A percentile compares a stretch with the other conserved stretches of the same genome.
Evolutionary conservation across 2,797 vertebrate species (phyloP).

Genomic region (Hemibagrus guttatus): DNA sequence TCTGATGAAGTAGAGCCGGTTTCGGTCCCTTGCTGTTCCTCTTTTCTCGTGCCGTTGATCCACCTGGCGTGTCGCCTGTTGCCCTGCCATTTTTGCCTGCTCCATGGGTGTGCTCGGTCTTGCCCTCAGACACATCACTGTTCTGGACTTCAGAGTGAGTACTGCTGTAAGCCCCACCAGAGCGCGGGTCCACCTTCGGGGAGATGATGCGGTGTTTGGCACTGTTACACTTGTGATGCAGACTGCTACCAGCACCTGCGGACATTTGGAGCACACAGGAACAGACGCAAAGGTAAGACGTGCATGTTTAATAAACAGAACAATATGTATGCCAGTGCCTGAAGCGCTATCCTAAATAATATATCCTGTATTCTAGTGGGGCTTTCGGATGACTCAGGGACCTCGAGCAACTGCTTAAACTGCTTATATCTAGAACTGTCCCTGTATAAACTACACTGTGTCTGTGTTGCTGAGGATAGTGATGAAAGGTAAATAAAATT

Average conservation of each 20-base stretch:
- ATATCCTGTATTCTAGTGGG: neutral
- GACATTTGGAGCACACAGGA: constrained; percentile 37
- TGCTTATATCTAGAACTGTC: neutral
- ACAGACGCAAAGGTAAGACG: constrained; percentile 14
- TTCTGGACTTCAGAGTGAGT: constrained; percentile 95
- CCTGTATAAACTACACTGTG: neutral
- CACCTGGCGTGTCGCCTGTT: constrained; percentile 57
- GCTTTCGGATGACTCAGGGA: neutral
- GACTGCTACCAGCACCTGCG: constrained; percentile 94
- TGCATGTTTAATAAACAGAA: neutral
- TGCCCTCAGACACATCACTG: constrained; percentile 98
- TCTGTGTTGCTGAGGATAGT: neutral
- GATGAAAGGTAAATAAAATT: neutral
- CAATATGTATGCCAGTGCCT: neutral
- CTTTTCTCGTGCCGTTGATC: constrained; percentile 79
- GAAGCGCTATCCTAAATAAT: neutral
- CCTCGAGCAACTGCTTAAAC: neutral
- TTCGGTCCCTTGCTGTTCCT: constrained; percentile 94
- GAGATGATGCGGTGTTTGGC: constrained; percentile 99
- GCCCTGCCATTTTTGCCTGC: constrained; percentile 71
- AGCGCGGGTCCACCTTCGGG: constrained; percentile 92
- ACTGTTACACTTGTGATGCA: constrained; percentile 99
- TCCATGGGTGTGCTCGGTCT: constrained; percentile 85
- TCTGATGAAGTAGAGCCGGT: constrained; percentile 92
- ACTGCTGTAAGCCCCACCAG: constrained; percentile 78